Percentiles rank a stretch among this genome's conserved stretches.
Evolutionary conservation across 2,797 vertebrate genomes (phyloP).

Genomic region (Urocyon cinereoargenteus): DNA sequence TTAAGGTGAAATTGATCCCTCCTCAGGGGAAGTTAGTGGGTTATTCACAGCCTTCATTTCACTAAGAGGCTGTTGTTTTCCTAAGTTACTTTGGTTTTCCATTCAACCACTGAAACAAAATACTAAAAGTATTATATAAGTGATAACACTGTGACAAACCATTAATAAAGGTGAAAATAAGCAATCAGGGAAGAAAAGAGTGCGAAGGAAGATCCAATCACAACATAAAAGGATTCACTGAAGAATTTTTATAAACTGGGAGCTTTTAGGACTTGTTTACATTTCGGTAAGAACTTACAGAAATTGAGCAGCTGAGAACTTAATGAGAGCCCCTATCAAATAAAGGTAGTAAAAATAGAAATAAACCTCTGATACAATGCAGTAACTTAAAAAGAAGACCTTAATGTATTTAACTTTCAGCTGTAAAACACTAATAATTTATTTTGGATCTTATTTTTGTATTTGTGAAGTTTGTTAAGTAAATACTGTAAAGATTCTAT

Average conservation of each 20-base stretch:
- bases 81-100: conserved; percentile 54
- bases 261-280: conserved; percentile 44
- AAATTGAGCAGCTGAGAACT: background rate
- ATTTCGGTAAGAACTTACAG: conserved; percentile 50
- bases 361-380: background rate
- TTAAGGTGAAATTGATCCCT: conserved; percentile 74
- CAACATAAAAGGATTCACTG: conserved; percentile 52
- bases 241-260: conserved; percentile 55
- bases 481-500: conserved; percentile 46
- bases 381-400: conserved; percentile 38
- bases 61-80: conserved; percentile 66
- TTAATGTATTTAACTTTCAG: conserved; percentile 1
- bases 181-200: conserved; percentile 54
- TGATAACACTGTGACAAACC: conserved; percentile 55
- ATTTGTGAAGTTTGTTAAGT: conserved; percentile 35
- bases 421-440: conserved; percentile 27
- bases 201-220: conserved; percentile 41
- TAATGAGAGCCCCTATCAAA: background rate
- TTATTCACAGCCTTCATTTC: conserved; percentile 70
- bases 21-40: conserved; percentile 50
- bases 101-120: conserved; percentile 74
- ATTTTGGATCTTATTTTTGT: conserved; percentile 56
- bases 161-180: conserved; percentile 44
- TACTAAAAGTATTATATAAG: conserved; percentile 64
- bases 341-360: conserved; percentile 12